Base-by-base conservation (phyloP, 2,797 vertebrate species). In the Sarcophilus harrisii region DNA sequence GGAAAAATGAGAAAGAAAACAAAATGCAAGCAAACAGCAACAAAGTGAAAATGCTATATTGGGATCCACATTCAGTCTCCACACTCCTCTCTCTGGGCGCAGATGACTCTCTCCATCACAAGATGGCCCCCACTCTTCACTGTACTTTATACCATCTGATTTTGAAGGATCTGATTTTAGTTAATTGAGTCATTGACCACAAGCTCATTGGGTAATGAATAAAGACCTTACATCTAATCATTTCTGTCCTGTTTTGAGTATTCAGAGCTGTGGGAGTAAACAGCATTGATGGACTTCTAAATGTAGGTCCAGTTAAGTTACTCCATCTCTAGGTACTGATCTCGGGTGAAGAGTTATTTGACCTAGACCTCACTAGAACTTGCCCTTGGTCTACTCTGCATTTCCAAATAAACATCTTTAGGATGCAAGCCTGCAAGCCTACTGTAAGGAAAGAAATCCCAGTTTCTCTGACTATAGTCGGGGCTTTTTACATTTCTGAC, bases 401-500 rank as follows among this genome's bases (percentile, higher is more conserved):
- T 58, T 49, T 95, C 94, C 93, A 92, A 93, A 32, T 92, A 95
- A 93, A 45, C 91, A 66, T 97, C 62, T 95, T 92, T 49, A 92
- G 94, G 93, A 57, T 58, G 92, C 58, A 90, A 90, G 95, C 92
- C 60, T 95, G 66, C 96, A 90, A 95, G 60, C 13, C 95, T 91
- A 90, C 94, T 94, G 94, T 73, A 96, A 90, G 59, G 95, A 58
- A 95, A 93, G 94, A 92, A 38, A 73, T 55, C 90, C 52, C 27
- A 28, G 90, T 58, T 81, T 87, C 14, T n/a, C 2, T 95, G 95
- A 90, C 96, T 49, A 38, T 30, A 14, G 55, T 59, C 58, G 73
- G 73, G 81, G 91, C 90, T 92, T 90, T 96, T 96, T 92, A 94
- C 92, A 95, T 95, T 95, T 94, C 62, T 96, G 91, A 96, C 92